Evolutionary conservation across 2,797 vertebrate genomes (phyloP).

Genomic region (Thunnus albacares): DNA sequence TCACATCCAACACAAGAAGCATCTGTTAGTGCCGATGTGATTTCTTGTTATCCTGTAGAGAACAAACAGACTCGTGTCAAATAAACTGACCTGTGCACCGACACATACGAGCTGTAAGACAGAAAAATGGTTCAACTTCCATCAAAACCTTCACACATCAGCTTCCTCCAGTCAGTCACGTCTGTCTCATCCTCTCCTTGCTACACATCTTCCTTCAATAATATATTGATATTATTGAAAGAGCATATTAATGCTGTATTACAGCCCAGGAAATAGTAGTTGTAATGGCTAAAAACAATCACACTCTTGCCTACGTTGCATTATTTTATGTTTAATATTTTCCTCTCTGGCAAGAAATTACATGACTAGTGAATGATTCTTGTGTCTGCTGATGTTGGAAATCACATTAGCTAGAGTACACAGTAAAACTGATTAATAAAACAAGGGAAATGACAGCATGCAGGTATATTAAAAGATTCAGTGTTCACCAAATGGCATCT

Average conservation of each 20-base stretch:
- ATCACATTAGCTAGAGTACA: constrained; percentile 33
- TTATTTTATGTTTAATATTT: constrained; percentile 33
- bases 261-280: not conserved
- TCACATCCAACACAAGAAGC: not conserved
- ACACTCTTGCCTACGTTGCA: constrained; percentile 10
- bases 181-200: not conserved
- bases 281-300: not conserved
- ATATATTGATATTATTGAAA: not conserved
- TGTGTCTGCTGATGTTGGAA: constrained; percentile 32
- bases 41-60: not conserved
- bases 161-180: not conserved
- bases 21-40: not conserved
- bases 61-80: not conserved
- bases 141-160: constrained; percentile 4
- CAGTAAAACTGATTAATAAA: constrained; percentile 11
- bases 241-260: not conserved
- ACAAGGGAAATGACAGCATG: constrained; percentile 16
- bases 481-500: constrained; percentile 3
- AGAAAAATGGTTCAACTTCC: not conserved
- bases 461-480: not conserved
- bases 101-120: not conserved
- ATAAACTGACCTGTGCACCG: not conserved
- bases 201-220: not conserved
- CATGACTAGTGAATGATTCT: constrained; percentile 3
- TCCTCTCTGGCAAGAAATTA: constrained; percentile 15